These are phyloP conservation scores for Syngnathus scovelli DNA, from an alignment of 2,113 vertebrate genomes.

Conservation along the genomic window DNA sequence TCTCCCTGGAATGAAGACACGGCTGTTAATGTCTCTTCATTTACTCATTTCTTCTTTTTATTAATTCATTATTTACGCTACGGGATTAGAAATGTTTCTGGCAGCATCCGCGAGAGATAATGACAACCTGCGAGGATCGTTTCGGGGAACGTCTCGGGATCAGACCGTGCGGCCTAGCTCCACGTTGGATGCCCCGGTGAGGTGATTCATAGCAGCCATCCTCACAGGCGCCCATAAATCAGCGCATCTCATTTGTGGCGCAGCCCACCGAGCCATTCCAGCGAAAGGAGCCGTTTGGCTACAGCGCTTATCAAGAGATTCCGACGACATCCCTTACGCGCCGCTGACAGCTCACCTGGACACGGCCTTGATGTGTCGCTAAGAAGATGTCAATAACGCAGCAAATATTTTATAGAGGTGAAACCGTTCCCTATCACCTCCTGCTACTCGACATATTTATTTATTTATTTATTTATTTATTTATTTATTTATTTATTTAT, in stretches of 20 bases:
- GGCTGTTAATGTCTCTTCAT: slow-evolving; percentile 4
- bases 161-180: slow-evolving; percentile 26
- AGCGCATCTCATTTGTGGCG: slow-evolving; percentile 58
- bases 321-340: slow-evolving; percentile 54
- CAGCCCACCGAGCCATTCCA: slow-evolving; percentile 41
- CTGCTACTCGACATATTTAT: neutral
- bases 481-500: too few species aligned
- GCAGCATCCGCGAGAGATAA: slow-evolving; percentile 4
- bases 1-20: slow-evolving; percentile 13
- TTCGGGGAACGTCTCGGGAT: slow-evolving; percentile 31
- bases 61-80: slow-evolving; percentile 1
- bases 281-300: slow-evolving; percentile 37
- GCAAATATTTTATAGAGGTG: slow-evolving; percentile 62
- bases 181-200: slow-evolving; percentile 31
- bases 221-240: slow-evolving; percentile 56
- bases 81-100: neutral
- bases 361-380: slow-evolving; percentile 65
- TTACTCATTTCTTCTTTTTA: slow-evolving; percentile 8
- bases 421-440: slow-evolving; percentile 47
- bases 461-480: too few species aligned
- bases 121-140: neutral
- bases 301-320: slow-evolving; percentile 47
- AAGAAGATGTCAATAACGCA: slow-evolving; percentile 52
- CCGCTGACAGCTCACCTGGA: slow-evolving; percentile 62
- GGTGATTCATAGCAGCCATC: slow-evolving; percentile 48